Evolutionary conservation across 2,888 invertebrate species (phyloP), one percentile per base, ranked within the genome.

Genomic region (Drosophila melanosoma): DNA sequence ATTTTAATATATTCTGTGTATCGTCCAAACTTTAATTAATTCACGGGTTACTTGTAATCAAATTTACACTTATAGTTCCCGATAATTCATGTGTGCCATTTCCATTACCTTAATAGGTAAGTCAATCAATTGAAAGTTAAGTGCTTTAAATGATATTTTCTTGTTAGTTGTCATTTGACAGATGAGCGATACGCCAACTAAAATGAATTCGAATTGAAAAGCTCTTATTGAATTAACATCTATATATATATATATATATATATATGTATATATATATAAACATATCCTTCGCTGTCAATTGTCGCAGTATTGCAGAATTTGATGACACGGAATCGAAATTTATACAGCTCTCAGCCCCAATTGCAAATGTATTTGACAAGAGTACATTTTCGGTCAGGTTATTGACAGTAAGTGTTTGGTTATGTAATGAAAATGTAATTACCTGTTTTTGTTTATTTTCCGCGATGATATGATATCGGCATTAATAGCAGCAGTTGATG

Each of bases 101-200:
- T 65, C 56, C 51, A 71, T 67, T 62, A 76, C 33, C 33, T 66
- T 57, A 80, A 76, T 80, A 76, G 69, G 36, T 42, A 10, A 42
- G 57, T 60, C 66, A 74, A 70, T 63, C 52, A 48, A 35, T 45
- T 66, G 59, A 51, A 69, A 49, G 38, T 57, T 48, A 53, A 69
- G 38, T 35, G 58, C 52, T 58, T 65, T 49, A 80, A 88, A 88
- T 85, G 78, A 82, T 78, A 81, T 80, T 82, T 78, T 53, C 76
- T 65, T 81, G 87, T 82, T 49, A 69, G 61, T 74, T 86, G 85
- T 78, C 88, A 80, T 36, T 52, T 17, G 20, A 15, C 15, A n/a
- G 36, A 52, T 66, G 62, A 53, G 32, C 57, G 45, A 63, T 70
- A 38, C 20, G 65, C 61, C 66, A 74, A 74, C 57, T 42, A 51